Conservation (phyloP, 2,888 invertebrate species). For the Luperina nickerlii region DNA sequence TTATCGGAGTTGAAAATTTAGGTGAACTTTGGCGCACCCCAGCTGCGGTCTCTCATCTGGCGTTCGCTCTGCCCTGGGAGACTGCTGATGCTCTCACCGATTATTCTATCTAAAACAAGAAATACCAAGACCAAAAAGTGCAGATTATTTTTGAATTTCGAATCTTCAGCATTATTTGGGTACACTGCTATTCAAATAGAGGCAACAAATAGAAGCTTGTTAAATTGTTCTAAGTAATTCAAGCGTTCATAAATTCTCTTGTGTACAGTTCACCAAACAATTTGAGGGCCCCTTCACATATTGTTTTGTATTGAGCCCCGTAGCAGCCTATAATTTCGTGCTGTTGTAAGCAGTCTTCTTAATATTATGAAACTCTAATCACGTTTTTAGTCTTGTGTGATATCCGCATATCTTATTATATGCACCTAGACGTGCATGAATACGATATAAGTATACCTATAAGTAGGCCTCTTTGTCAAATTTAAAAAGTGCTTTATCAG, state of each 20-base stretch:
- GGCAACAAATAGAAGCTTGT: slow-evolving; percentile 17
- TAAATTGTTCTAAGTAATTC: slow-evolving; percentile 35
- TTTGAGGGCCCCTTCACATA: slow-evolving; percentile 50
- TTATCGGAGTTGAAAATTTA: too few species aligned
- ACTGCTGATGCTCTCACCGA: background rate
- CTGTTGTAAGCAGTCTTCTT: background rate
- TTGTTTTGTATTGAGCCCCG: slow-evolving; percentile 37
- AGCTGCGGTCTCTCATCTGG: too few species aligned
- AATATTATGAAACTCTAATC: background rate
- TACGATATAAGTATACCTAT: background rate
- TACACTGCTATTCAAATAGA: background rate
- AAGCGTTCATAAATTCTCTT: slow-evolving; percentile 35
- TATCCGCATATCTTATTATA: background rate
- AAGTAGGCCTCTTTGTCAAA: background rate
- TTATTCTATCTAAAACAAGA: background rate
- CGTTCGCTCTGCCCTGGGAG: background rate
- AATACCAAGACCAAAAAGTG: background rate
- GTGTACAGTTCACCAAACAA: slow-evolving; percentile 70
- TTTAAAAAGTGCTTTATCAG: background rate
- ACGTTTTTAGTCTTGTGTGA: background rate
- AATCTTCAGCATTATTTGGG: background rate
- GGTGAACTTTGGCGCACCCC: too few species aligned
- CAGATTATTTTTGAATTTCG: background rate
- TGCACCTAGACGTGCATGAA: background rate
- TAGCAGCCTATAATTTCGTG: background rate